Base-by-base conservation (phyloP, 2,113 vertebrate species). In the Amazona guildingii region DNA sequence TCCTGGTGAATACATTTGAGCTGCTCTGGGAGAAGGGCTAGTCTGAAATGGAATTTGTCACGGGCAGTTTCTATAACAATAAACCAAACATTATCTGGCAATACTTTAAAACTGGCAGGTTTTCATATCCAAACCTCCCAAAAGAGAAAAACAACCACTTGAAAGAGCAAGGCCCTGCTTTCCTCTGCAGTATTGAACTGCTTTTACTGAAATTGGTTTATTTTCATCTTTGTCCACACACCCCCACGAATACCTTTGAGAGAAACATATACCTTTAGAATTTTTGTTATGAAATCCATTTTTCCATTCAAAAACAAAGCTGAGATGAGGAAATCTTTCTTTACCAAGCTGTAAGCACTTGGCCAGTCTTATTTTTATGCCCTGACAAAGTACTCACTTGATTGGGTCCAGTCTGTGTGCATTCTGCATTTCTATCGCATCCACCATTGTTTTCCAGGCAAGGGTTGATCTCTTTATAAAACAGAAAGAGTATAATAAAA, bases 391-490 rank as follows among this genome's bases (percentile, higher is more conserved):
- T n/a, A 84, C 97, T 98, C 84, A 99, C 99, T 97, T 99, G 98
- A 86, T 99, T 99, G 14, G 99, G 99, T 86, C 99, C 99, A 1
- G 97, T 98, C 62, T 99, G 99, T 0, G 99, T 97, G 64, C 99
- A 99, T 52, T 99, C 98, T 18, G 99, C 98, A 8, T 99, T 98
- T 81, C 9, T 90, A 25, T 98, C 97, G 13, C 99, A 99, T 54
- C 98, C 98, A 16, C 98, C 99, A 0, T 98, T 97, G 94, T 97
- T 98, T 51, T 98, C 96, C 92, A 99, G 87, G 70, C 99, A 99
- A 0, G 99, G 99, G 76, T 99, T 99, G 67, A 99, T 99, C 95
- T 98, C 99, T 99, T 97, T 81, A 92, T 43, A 90, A 96, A 86
- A 93, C 54, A 96, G 91, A 91, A 91, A 62, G 54, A 55, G 21